Evolutionary conservation across 2,888 invertebrate species (phyloP), one percentile per base, ranked within the genome.

Genomic region (Leptinotarsa juncta): DNA sequence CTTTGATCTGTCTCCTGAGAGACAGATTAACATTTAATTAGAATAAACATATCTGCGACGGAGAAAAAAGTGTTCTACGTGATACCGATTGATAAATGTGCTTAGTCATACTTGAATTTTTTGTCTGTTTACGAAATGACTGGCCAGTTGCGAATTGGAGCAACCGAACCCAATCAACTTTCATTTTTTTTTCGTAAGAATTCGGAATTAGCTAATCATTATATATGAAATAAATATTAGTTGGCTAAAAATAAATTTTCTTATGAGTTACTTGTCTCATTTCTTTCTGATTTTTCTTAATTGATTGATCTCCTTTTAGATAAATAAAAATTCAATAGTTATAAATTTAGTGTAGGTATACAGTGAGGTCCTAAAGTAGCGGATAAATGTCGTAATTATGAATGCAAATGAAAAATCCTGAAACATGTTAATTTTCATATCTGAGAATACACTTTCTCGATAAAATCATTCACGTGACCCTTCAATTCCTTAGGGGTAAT

Each of bases 1-100:
- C 69, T 69, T 73, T 73, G 65, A 69, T 73, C 65, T 69, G 42
- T 73, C 69, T 69, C 65, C 69, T 69, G 69, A 73, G 55, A 55
- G 51, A 69, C 65, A 55, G 53, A 65, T 57, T 69, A 48, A 42
- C 57, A 57, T 68, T 51, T 55, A 12, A 18, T 68, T 68, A 4
- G 48, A 57, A 20, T 53, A n/a, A 57, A 57, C 60, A 49, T 69
- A 48, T 48, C 12, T 10, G 2, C 48, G 42, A 12, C 42, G 23
- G 42, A 26, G 32, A 67, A 67, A 42, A 69, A 69, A 32, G 20
- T 69, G 42, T 50, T 23, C 23, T 32, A 57, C 15, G 48, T 23
- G 10, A 69, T 12, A 51, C 26, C 66, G 20, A 66, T 50, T 68
- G 67, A 12, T 42, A 18, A 67, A 53, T 32, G 16, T 69, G 69